Evolutionary conservation across 2,113 vertebrate genomes (phyloP), one percentile per base, ranked within the genome.

Genomic region (Monarcha castaneiventris): DNA sequence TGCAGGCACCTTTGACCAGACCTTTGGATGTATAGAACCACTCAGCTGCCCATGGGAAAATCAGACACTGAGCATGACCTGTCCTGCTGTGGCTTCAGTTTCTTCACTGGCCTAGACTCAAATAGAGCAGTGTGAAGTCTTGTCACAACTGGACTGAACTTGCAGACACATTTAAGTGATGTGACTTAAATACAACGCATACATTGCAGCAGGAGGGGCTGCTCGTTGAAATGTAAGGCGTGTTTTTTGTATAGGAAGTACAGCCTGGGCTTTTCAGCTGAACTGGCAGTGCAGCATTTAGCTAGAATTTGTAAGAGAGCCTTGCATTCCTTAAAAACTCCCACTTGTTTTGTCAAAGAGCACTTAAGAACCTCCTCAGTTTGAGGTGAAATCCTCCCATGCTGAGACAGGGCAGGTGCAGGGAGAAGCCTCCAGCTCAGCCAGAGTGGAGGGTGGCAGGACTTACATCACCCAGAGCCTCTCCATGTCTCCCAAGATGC

Each of bases 371-470:
- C 27, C 29, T 79, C 21, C 25, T 58, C 62, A 52, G 25, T 71
- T 56, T 74, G 61, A 89, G 68, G 33, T 67, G 25, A 81, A 85
- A 61, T 74, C 48, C 35, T 94, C 19, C 75, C 17, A 1, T 77
- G 39, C 61, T 84, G 54, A 33, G 82, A 58, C 13, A 16, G 69
- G 61, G 25, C 94, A 95, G 76, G 85, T 96, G 92, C 88, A 93
- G 61, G 44, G 55, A 95, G 52, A 88, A 93, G 66, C 19, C 35
- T 86, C 55, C 64, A 93, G 48, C 54, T 32, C 58, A 54, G 61
- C 9, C 76, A 43, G 56, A 49, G 35, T 11, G 30, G 41, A 95
- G 37, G 9, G 27, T 52, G 41, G 64, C 56, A 74, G 79, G 61
- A 72, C 15, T 90, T 49, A 22, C 9, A 69, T 82, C 89, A 62